phyloP scores from a whole-genome alignment of 1,140 invertebrate species.

The Drosophila sp. region DNA sequence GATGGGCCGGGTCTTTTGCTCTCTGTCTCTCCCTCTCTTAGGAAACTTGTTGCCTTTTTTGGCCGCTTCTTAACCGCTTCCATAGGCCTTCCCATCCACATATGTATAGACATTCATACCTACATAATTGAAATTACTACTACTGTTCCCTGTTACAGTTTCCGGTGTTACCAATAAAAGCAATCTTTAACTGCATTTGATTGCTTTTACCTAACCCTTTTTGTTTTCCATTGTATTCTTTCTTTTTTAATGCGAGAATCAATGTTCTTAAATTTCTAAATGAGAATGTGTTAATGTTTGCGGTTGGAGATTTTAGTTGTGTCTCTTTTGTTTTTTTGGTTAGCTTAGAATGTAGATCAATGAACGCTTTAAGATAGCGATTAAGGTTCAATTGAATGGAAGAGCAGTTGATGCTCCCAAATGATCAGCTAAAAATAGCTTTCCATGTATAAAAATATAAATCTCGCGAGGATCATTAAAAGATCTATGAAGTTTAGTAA shows the following conservation, averaged over 20 bases:
- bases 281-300: conserved; percentile 63
- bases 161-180: conserved; percentile 61
- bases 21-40: neutral
- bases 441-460: neutral
- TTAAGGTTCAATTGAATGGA: conserved; percentile 17
- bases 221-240: conserved; percentile 13
- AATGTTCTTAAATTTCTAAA: conserved; percentile 47
- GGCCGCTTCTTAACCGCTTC: conserved; percentile 23
- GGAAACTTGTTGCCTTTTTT: conserved; percentile 24
- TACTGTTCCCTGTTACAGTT: conserved; percentile 66
- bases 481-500: too few relatives aligned
- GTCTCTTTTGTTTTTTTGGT: conserved; percentile 6
- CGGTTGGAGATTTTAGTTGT: conserved; percentile 27
- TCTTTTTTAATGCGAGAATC: conserved; percentile 5
- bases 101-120: conserved; percentile 15
- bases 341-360: conserved; percentile 44
- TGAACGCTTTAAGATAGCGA: conserved; percentile 39
- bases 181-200: conserved; percentile 42
- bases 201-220: conserved; percentile 42
- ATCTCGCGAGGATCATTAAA: too few relatives aligned
- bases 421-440: neutral
- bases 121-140: conserved; percentile 71
- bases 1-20: conserved; percentile 1
- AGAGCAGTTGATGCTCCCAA: neutral
- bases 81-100: conserved; percentile 45